Conservation (phyloP, 2,113 vertebrate genomes). For the Sylvia atricapilla region DNA sequence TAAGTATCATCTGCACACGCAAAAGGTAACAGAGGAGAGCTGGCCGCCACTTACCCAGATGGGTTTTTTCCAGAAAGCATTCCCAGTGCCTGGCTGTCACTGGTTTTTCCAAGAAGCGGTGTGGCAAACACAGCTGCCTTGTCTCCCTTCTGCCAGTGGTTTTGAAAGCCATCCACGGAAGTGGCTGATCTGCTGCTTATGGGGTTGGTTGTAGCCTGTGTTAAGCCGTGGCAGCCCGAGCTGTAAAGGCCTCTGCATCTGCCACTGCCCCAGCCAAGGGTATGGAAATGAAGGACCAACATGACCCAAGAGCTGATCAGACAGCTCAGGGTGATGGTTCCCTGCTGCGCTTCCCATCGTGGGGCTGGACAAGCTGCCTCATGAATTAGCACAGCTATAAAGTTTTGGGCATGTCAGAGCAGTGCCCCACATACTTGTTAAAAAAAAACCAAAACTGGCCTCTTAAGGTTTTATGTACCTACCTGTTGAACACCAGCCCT, state of each 20-base stretch:
- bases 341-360: accelerated
- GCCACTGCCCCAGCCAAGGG: accelerated
- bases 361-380: not conserved
- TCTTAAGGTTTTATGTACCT: not conserved
- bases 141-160: not conserved
- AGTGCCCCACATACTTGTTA: accelerated
- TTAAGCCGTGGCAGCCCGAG: not conserved
- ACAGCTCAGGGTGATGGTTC: not conserved
- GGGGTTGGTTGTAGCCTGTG: accelerated
- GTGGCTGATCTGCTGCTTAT: not conserved
- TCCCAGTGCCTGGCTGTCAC: not conserved
- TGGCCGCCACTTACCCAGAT: accelerated
- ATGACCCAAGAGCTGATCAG: accelerated
- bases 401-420: not conserved
- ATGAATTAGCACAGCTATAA: not conserved
- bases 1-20: not conserved
- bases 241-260: not conserved
- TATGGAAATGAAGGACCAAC: accelerated
- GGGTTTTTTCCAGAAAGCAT: not conserved
- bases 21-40: not conserved
- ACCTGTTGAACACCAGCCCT: not conserved
- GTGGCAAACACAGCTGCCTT: not conserved
- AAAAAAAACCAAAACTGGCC: not conserved
- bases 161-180: not conserved
- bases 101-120: not conserved